These are phyloP conservation scores for Thinocorus orbignyianus DNA, from an alignment of 2,113 vertebrate species.

Conservation along the genomic window DNA sequence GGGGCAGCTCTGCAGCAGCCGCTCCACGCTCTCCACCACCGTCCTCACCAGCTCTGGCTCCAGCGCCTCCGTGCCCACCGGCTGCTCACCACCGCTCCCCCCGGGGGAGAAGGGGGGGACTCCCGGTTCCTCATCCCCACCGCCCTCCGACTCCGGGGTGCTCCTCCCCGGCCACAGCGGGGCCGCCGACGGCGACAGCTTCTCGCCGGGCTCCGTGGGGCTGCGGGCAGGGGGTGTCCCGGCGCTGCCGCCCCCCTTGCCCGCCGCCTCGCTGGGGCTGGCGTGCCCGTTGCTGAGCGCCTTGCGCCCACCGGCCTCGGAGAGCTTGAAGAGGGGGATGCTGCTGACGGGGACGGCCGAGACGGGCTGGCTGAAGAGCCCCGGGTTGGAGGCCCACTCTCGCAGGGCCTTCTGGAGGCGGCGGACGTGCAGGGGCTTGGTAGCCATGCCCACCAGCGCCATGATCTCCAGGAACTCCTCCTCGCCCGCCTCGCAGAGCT, in stretches of 20 bases:
- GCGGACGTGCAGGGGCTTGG: conserved; percentile 95
- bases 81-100: not conserved
- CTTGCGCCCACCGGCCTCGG: conserved; percentile 81
- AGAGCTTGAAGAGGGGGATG: conserved; percentile 92
- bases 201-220: conserved; percentile 89
- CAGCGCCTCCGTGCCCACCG: conserved; percentile 67
- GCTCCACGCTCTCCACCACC: conserved; percentile 87
- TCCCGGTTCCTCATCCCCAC: conserved; percentile 81
- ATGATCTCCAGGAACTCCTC: conserved; percentile 99
- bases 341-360: conserved; percentile 84
- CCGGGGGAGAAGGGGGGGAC: conserved; percentile 80
- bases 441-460: conserved; percentile 98
- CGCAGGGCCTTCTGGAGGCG: conserved; percentile 94
- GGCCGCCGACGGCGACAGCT: conserved; percentile 81
- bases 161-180: conserved; percentile 85
- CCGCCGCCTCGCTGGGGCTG: conserved; percentile 76
- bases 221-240: conserved; percentile 82
- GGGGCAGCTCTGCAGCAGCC: conserved; percentile 87
- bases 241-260: conserved; percentile 65
- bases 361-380: conserved; percentile 91
- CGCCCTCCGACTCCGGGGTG: conserved; percentile 84
- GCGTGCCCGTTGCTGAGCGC: conserved; percentile 85
- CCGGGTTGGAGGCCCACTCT: conserved; percentile 95
- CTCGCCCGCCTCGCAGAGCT: conserved; percentile 95
- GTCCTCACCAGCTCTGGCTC: conserved; percentile 85